A percentile compares a stretch with the other conserved stretches of the same genome.
These are phyloP conservation scores for Sitta europaea DNA, from an alignment of 2,113 vertebrate species.

Conservation along the genomic window DNA sequence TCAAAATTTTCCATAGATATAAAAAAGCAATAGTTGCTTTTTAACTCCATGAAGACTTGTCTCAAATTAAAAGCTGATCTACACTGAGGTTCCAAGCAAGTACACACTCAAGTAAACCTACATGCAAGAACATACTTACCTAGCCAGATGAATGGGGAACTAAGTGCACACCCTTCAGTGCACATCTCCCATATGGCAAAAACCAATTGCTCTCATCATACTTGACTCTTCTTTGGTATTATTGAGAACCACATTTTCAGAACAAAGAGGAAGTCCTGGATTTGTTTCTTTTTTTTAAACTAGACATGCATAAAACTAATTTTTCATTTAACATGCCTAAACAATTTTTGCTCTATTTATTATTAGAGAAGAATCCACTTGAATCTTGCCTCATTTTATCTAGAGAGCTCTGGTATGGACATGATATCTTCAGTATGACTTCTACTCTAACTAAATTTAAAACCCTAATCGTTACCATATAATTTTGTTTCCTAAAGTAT, in stretches of 20 bases:
- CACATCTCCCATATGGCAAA: neutral
- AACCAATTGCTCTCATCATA: neutral
- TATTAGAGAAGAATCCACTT: neutral
- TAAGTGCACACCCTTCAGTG: neutral
- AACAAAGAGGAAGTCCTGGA: neutral
- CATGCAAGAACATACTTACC: neutral
- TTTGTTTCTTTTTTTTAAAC: neutral
- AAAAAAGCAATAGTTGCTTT: neutral
- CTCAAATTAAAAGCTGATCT: neutral
- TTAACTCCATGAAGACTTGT: neutral
- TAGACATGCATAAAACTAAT: neutral
- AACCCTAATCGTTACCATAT: neutral
- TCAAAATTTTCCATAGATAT: neutral
- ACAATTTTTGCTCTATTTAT: neutral
- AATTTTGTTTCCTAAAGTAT: neutral
- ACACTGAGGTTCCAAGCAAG: neutral
- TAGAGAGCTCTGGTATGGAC: neutral
- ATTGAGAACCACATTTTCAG: neutral
- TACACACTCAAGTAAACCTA: neutral
- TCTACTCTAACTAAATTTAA: neutral
- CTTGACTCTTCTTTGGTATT: neutral
- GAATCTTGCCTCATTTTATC: neutral
- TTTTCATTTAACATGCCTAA: neutral
- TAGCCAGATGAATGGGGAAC: neutral
- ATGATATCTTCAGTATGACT: neutral